Percentiles rank a stretch among this genome's conserved stretches.
Conservation (phyloP, 2,888 invertebrate species). For the Andricus quercusramuli region DNA sequence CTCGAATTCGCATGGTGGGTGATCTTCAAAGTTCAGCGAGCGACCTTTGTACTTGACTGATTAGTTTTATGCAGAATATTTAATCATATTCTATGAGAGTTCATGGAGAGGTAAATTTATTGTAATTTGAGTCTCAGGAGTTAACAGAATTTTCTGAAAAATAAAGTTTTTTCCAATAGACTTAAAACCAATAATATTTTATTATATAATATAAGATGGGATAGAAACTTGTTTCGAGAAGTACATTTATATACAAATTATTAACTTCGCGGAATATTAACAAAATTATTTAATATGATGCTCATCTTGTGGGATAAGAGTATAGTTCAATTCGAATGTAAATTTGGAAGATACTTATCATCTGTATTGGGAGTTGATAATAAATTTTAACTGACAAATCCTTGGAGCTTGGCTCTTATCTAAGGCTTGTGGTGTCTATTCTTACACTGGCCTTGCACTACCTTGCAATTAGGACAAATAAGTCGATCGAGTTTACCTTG, state of each 20-base stretch:
- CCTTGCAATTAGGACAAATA: constrained; percentile 40
- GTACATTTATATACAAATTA: neutral
- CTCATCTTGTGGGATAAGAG: neutral
- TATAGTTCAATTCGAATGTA: neutral
- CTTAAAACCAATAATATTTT: neutral
- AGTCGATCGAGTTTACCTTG: constrained; percentile 35
- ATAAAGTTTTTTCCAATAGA: neutral
- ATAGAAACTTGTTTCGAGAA: neutral
- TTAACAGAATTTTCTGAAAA: neutral
- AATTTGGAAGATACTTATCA: constrained; percentile 13
- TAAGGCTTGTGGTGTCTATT: constrained; percentile 26
- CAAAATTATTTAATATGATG: neutral
- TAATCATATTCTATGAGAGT: constrained; percentile 18
- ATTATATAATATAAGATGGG: neutral
- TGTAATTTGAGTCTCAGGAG: neutral
- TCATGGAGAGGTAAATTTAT: constrained; percentile 16
- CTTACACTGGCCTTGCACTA: constrained; percentile 29
- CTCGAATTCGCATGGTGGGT: constrained; percentile 18
- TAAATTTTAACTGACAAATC: neutral
- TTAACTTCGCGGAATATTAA: neutral
- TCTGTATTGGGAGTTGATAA: neutral
- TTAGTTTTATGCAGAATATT: constrained; percentile 30
- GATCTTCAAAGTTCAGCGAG: constrained; percentile 40
- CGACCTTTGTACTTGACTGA: constrained; percentile 37
- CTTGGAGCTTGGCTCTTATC: constrained; percentile 26